Evolutionary conservation across 2,888 invertebrate species (phyloP).

Genomic region (Acrobasis consociella): DNA sequence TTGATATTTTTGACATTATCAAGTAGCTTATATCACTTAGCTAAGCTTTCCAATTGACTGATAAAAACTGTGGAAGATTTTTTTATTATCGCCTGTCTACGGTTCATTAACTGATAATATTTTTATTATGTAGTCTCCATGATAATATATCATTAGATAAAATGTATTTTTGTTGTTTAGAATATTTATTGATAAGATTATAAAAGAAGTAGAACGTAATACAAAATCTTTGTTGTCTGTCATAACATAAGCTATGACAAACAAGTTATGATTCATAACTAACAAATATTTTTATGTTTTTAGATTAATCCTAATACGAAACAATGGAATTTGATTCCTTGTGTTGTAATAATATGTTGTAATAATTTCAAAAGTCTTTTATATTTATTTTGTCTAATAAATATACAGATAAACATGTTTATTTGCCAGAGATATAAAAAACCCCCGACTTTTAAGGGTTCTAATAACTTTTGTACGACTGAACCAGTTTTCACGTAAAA

Average conservation of each 20-base stretch:
- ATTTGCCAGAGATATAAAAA: no score
- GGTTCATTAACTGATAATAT: background rate
- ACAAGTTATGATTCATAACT: no score
- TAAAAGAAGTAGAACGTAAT: background rate
- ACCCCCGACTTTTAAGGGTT: no score
- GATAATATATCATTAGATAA: background rate
- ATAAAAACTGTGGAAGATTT: background rate
- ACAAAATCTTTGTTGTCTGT: background rate
- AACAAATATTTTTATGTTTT: background rate
- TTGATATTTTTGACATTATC: background rate
- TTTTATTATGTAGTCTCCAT: background rate
- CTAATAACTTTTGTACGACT: no score
- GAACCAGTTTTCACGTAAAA: no score
- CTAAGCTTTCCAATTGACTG: background rate
- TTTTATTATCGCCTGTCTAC: background rate
- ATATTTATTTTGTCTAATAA: no score
- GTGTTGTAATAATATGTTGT: background rate
- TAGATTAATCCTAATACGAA: background rate
- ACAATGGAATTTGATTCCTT: background rate
- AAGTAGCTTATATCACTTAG: background rate
- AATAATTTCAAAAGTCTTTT: no score
- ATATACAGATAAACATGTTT: no score
- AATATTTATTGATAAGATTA: background rate
- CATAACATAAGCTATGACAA: no score
- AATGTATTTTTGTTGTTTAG: background rate